Conservation (phyloP, 2,113 vertebrate species). For the Hystrix cristata region DNA sequence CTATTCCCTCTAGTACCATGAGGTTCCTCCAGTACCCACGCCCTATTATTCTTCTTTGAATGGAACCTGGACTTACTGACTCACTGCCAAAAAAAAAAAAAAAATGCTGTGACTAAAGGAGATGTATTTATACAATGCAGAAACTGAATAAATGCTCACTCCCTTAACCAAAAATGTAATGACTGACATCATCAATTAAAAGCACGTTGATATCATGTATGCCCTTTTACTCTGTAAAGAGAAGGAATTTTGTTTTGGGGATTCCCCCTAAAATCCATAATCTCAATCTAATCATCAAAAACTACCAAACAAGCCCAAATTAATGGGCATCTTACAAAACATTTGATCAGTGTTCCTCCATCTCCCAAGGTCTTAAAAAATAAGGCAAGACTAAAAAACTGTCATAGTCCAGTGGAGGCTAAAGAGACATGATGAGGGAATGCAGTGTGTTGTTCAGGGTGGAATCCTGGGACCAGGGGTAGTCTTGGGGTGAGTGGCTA, state of each 20-base stretch:
- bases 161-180: neutral
- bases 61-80: neutral
- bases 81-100: neutral
- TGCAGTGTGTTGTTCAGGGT: neutral
- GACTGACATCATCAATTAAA: neutral
- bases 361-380: neutral
- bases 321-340: neutral
- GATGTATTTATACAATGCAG: neutral
- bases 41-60: neutral
- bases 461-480: neutral
- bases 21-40: neutral
- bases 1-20: neutral
- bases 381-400: neutral
- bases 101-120: too few relatives aligned
- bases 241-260: neutral
- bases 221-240: too few relatives aligned
- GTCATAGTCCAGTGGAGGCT: too few relatives aligned
- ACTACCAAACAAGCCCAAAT: neutral
- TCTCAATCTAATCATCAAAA: neutral
- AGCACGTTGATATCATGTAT: neutral
- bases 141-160: neutral
- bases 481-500: neutral
- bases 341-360: neutral
- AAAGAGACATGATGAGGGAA: neutral
- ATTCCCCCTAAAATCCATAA: neutral